A percentile compares a stretch with the other conserved stretches of the same genome.
Evolutionary conservation across 2,797 vertebrate genomes (phyloP).

Genomic region (Poeciliopsis turneri): DNA sequence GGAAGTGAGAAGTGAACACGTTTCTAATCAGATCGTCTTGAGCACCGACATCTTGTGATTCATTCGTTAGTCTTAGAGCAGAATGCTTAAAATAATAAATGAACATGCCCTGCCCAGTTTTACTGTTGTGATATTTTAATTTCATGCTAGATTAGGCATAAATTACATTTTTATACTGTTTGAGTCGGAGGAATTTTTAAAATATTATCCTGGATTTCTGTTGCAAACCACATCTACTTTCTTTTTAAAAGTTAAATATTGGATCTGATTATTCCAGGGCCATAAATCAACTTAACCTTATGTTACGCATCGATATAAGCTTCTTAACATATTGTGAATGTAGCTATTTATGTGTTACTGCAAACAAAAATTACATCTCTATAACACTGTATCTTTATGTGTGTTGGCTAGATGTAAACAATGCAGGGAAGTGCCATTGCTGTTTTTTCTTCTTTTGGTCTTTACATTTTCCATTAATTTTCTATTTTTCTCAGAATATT

Average conservation of each 20-base stretch:
- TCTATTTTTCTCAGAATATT: background rate
- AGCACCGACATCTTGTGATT: slow-evolving; percentile 22
- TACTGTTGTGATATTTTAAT: slow-evolving; percentile 19
- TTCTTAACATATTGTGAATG: slow-evolving; percentile 23
- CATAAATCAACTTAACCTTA: background rate
- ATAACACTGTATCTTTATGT: slow-evolving; percentile 10
- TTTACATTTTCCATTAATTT: background rate
- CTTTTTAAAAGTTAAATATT: background rate
- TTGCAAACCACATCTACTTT: background rate
- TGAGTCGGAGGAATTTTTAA: background rate
- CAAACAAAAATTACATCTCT: background rate
- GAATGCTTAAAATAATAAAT: slow-evolving; percentile 24
- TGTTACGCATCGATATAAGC: slow-evolving; percentile 9
- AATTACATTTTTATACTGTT: slow-evolving; percentile 7
- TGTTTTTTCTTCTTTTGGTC: slow-evolving; percentile 12
- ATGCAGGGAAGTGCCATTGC: background rate
- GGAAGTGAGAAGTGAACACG: slow-evolving; percentile 35
- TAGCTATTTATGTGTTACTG: slow-evolving; percentile 32
- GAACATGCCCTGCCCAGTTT: slow-evolving; percentile 20
- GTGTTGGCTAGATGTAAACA: slow-evolving; percentile 27
- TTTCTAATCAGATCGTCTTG: slow-evolving; percentile 52
- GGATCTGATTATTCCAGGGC: background rate
- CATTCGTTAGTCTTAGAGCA: slow-evolving; percentile 27
- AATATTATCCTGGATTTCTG: background rate
- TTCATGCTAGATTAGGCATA: slow-evolving; percentile 10